These are phyloP conservation scores for Orussus abietinus DNA, from an alignment of 1,140 invertebrate species.

Conservation along the genomic window DNA sequence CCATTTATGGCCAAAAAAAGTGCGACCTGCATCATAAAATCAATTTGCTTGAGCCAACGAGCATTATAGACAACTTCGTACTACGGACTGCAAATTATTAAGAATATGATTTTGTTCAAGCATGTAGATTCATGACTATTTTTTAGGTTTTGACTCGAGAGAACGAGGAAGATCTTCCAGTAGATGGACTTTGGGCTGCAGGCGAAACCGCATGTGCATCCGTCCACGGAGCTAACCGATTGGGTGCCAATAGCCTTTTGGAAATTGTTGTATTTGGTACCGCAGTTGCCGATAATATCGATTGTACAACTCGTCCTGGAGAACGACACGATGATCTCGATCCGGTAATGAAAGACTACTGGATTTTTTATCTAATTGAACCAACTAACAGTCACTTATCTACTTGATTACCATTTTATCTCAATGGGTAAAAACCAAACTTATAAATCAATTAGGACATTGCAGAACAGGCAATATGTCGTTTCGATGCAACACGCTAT, in stretches of 20 bases:
- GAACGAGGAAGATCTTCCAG: conserved; percentile 56
- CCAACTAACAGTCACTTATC: background rate
- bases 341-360: conserved; percentile 44
- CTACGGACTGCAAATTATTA: too few species aligned
- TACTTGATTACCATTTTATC: background rate
- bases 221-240: conserved; percentile 81
- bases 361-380: background rate
- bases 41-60: too few species aligned
- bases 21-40: too few species aligned
- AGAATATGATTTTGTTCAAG: too few species aligned
- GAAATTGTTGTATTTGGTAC: conserved; percentile 83
- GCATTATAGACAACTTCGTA: too few species aligned
- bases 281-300: conserved; percentile 71
- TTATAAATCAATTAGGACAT: conserved; percentile 58
- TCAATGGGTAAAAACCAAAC: too few species aligned
- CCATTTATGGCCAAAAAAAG: too few species aligned
- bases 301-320: conserved; percentile 63
- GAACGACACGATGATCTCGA: conserved; percentile 58
- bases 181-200: conserved; percentile 53
- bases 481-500: conserved; percentile 64
- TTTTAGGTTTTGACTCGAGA: conserved; percentile 54
- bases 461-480: conserved; percentile 67
- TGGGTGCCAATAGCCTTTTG: conserved; percentile 81
- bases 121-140: too few species aligned
- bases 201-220: conserved; percentile 58